Evolutionary conservation across 2,888 invertebrate species (phyloP).

Genomic region (Chloroclystis v-ata): DNA sequence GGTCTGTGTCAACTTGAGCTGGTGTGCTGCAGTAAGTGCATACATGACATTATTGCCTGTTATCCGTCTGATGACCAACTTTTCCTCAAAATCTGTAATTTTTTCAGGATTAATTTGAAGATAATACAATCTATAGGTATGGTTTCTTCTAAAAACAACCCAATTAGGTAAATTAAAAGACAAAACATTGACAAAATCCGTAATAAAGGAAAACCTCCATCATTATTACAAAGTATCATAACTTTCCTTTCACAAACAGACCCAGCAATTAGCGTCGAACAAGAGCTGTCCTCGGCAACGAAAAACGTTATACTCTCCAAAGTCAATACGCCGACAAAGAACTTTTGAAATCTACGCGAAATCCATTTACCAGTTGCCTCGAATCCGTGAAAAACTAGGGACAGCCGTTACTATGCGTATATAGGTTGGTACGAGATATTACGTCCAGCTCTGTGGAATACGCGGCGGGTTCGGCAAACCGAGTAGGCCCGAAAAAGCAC

Average conservation of each 20-base stretch:
- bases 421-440: not conserved
- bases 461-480: constrained; percentile 17
- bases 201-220: no score
- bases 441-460: constrained; percentile 5
- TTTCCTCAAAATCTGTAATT: no score
- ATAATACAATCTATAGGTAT: no score
- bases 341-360: constrained; percentile 41
- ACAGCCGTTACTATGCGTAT: constrained; percentile 3
- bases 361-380: constrained; percentile 43
- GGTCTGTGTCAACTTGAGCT: no score
- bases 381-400: constrained; percentile 34
- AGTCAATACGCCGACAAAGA: constrained; percentile 44
- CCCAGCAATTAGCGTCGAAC: constrained; percentile 16
- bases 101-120: no score
- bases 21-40: no score
- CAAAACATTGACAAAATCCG: not conserved
- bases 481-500: constrained; percentile 33
- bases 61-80: no score
- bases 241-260: constrained; percentile 6
- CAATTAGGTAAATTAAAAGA: no score
- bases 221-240: constrained; percentile 5
- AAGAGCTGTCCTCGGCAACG: constrained; percentile 21
- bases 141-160: not conserved
- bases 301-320: constrained; percentile 34
- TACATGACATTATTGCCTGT: no score